phyloP scores from a whole-genome alignment of 2,113 vertebrate species.

The human (Homo sapiens) region DNA sequence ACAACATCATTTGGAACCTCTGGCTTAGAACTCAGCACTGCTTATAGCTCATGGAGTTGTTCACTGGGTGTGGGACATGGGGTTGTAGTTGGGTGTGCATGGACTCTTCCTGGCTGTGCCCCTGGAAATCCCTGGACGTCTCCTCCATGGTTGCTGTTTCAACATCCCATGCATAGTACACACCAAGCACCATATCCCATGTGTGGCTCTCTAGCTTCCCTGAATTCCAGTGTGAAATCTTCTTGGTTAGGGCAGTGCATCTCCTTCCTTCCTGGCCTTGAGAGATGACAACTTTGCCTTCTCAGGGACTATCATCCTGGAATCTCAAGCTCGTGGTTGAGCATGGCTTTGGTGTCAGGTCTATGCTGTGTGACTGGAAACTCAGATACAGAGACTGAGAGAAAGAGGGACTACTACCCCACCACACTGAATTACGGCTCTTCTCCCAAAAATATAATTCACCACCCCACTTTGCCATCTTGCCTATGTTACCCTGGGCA shows the following conservation, averaged over 20 bases:
- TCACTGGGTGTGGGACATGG: background rate
- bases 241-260: background rate
- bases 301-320: background rate
- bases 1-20: background rate
- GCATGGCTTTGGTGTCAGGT: background rate
- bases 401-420: background rate
- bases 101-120: background rate
- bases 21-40: background rate
- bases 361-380: background rate
- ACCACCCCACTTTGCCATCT: background rate
- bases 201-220: background rate
- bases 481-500: background rate
- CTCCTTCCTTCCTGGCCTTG: background rate
- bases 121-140: background rate
- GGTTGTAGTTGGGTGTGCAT: background rate
- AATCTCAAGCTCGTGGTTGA: background rate
- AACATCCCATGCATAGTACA: background rate
- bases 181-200: rapidly evolving
- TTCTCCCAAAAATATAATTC: background rate
- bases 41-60: too few species aligned
- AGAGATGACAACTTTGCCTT: background rate
- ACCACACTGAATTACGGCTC: background rate
- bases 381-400: background rate
- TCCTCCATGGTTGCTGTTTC: background rate
- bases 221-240: background rate